Evolutionary conservation across 2,888 invertebrate species (phyloP), one percentile per base, ranked within the genome.

Genomic region (Lithophane leautieri): DNA sequence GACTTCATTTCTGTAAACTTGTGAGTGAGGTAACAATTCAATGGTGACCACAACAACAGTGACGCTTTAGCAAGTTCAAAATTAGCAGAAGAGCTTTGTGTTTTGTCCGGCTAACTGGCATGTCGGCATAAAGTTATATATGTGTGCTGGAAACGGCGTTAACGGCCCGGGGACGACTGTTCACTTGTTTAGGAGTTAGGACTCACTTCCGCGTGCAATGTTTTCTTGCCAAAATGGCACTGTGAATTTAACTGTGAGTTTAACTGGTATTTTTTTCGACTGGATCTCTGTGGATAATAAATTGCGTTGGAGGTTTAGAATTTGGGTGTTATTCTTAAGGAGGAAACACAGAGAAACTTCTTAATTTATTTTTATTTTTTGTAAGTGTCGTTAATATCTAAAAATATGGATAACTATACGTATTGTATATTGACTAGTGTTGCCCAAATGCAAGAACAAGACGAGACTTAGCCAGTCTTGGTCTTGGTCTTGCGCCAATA

Each of bases 161-260:
- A 88, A 90, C 84, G 81, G 78, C 87, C 69, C 68, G 74, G 70
- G 19, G 81, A 88, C 83, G 83, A 80, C 79, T 77, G 86, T 79
- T 72, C 61, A 81, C 81, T 74, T 79, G 85, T 88, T 84, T 71
- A 54, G 22, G 50, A 71, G 50, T 52, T 71, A 63, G 80, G 62
- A 74, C 76, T 70, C 66, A 86, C 83, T 89, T 90, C 90, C 90
- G 88, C 79, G 79, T 89, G 60, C 60, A 69, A 73, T 73, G 42
- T 70, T 65, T 19, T 52, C 52, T 74, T 40, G 58, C 73, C 60
- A 42, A 73, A 84, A 73, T 47, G 25, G 76, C 73, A 73, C 71
- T 70, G 70, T 50, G 71, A 50, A 61, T 70, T 42, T 78, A 71
- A 70, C 67, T 70, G 70, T 50, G 71, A 50, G 63, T 70, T 42